Conservation (phyloP, 2,888 invertebrate genomes). For the Eupsilia transversa region DNA sequence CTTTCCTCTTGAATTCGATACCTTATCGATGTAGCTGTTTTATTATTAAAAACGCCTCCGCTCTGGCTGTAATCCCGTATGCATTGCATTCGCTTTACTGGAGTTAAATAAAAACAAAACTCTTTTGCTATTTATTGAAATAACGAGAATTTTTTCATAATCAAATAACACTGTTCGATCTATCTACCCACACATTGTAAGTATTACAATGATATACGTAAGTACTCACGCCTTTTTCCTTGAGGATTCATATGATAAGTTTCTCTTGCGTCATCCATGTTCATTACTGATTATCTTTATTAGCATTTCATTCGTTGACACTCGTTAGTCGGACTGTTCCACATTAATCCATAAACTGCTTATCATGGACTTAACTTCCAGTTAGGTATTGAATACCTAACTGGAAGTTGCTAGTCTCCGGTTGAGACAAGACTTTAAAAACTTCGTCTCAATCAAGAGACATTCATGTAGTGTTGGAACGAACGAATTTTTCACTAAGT, state of each 20-base stretch:
- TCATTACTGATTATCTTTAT: no score
- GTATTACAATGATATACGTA: conserved; percentile 4
- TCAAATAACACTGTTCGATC: conserved; percentile 6
- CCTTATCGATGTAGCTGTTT: background rate
- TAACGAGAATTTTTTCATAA: conserved; percentile 8
- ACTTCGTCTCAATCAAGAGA: background rate
- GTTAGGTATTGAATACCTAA: no score
- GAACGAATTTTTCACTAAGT: background rate
- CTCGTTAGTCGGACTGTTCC: background rate
- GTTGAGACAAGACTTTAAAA: background rate
- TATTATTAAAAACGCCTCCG: background rate
- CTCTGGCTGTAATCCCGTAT: conserved; percentile 5
- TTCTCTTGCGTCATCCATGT: background rate
- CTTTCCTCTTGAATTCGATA: background rate
- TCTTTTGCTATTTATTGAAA: conserved; percentile 3
- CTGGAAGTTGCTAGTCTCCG: background rate
- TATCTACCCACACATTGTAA: conserved; percentile 5
- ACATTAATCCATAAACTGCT: background rate
- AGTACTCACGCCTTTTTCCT: background rate
- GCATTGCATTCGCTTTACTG: conserved; percentile 8
- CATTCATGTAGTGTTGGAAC: background rate
- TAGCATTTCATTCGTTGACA: conserved; percentile 1
- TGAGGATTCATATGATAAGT: background rate
- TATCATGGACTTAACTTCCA: background rate
- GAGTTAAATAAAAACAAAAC: conserved; percentile 37